phyloP scores from a whole-genome alignment of 2,888 invertebrate species.

The Temnothorax ravouxi region DNA sequence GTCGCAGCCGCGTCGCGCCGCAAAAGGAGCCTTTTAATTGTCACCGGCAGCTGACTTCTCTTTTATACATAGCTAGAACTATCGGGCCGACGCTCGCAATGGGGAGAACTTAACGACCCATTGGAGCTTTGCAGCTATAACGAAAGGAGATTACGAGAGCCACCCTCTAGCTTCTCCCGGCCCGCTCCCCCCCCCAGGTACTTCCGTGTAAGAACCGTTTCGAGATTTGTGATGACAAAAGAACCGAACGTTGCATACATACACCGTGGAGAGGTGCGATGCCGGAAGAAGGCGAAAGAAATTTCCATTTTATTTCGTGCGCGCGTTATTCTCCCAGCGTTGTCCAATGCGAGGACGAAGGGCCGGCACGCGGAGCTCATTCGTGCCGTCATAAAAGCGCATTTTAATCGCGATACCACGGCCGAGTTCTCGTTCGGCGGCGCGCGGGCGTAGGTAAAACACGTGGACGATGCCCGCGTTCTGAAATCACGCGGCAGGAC shows the following conservation, averaged over 20 bases:
- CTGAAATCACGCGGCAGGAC: conserved; percentile 59
- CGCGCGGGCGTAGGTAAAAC: not conserved
- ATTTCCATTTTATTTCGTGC: conserved; percentile 25
- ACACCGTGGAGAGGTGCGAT: too few relatives aligned
- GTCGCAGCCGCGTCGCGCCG: conserved; percentile 16
- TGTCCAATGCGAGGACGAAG: not conserved
- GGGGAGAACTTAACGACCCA: conserved; percentile 34
- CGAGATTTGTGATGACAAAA: conserved; percentile 12
- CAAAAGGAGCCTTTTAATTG: conserved; percentile 59
- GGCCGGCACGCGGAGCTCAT: conserved; percentile 17
- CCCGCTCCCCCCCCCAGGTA: too few relatives aligned
- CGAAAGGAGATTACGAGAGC: conserved; percentile 35
- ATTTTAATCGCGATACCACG: conserved; percentile 33
- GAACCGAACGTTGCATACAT: not conserved
- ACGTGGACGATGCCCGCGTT: conserved; percentile 42
- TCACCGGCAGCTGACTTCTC: conserved; percentile 53
- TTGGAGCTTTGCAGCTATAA: conserved; percentile 37
- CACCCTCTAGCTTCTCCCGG: too few relatives aligned
- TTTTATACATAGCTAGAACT: conserved; percentile 33
- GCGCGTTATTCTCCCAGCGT: conserved; percentile 1
- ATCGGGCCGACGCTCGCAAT: conserved; percentile 10
- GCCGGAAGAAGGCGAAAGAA: conserved; percentile 5
- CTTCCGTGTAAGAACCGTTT: not conserved
- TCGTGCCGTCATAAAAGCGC: conserved; percentile 32
- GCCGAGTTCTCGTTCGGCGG: conserved; percentile 7